phyloP scores from a whole-genome alignment of 2,797 vertebrate genomes.

The Molossus molossus region DNA sequence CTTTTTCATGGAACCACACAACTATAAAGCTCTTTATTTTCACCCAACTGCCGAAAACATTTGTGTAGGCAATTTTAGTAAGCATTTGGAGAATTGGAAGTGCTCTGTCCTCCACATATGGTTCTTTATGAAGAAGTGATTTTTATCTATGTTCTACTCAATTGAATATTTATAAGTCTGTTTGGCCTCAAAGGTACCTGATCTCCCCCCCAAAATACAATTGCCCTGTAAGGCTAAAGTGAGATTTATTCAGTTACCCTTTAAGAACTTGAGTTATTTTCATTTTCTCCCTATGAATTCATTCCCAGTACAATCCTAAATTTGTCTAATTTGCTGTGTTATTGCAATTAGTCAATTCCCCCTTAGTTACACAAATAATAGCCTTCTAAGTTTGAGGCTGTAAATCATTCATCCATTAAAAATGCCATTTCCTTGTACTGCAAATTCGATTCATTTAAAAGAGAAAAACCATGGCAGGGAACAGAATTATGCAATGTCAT shows the following conservation, averaged over 20 bases:
- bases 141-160: constrained; percentile 85
- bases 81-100: constrained; percentile 83
- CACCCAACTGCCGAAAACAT: constrained; percentile 66
- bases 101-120: constrained; percentile 79
- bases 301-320: constrained; percentile 82
- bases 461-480: constrained; percentile 88
- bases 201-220: constrained; percentile 67
- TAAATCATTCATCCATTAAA: constrained; percentile 92
- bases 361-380: constrained; percentile 87
- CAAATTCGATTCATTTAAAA: constrained; percentile 89
- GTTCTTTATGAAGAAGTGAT: constrained; percentile 85
- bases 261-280: constrained; percentile 87
- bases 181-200: constrained; percentile 81
- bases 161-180: constrained; percentile 84
- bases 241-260: constrained; percentile 88
- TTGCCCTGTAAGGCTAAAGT: constrained; percentile 79
- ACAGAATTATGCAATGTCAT: constrained; percentile 93
- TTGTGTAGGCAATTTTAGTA: constrained; percentile 84
- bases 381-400: constrained; percentile 87
- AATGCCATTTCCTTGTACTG: constrained; percentile 88
- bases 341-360: constrained; percentile 88
- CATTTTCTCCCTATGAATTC: constrained; percentile 84
- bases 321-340: constrained; percentile 87
- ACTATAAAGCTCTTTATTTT: constrained; percentile 78
- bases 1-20: constrained; percentile 56